Evolutionary conservation across 2,888 invertebrate species (phyloP).

Genomic region (Cephonodes hylas): DNA sequence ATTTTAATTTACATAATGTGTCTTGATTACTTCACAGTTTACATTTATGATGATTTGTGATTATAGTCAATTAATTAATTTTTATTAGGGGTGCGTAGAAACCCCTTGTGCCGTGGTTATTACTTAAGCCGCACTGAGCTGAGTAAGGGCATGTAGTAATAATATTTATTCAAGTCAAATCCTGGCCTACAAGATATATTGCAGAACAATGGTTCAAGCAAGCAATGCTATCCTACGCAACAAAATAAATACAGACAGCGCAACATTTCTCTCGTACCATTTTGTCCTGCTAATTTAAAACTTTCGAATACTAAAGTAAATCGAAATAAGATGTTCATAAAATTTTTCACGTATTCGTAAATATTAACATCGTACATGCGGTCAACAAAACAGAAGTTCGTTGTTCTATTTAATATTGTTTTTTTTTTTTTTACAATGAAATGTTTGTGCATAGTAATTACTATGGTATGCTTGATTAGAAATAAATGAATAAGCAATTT

Average conservation of each 20-base stretch:
- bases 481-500: neutral
- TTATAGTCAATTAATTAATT: too few relatives aligned
- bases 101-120: neutral
- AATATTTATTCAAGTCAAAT: neutral
- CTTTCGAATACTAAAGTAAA: too few relatives aligned
- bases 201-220: neutral
- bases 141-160: neutral
- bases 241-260: neutral
- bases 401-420: too few relatives aligned
- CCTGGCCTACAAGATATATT: neutral
- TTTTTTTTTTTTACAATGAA: too few relatives aligned
- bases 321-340: neutral
- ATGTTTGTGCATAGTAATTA: too few relatives aligned
- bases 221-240: neutral
- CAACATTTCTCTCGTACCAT: neutral
- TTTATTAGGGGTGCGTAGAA: neutral
- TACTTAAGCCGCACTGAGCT: neutral
- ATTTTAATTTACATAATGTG: too few relatives aligned
- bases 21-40: too few relatives aligned
- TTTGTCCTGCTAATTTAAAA: neutral
- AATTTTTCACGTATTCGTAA: too few relatives aligned
- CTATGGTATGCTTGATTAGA: too few relatives aligned
- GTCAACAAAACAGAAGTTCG: too few relatives aligned
- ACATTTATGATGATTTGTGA: too few relatives aligned
- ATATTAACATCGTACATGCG: too few relatives aligned